Percentiles rank a stretch among this genome's conserved stretches.
phyloP scores from a whole-genome alignment of 2,113 vertebrate genomes.

The Halichoerus grypus region DNA sequence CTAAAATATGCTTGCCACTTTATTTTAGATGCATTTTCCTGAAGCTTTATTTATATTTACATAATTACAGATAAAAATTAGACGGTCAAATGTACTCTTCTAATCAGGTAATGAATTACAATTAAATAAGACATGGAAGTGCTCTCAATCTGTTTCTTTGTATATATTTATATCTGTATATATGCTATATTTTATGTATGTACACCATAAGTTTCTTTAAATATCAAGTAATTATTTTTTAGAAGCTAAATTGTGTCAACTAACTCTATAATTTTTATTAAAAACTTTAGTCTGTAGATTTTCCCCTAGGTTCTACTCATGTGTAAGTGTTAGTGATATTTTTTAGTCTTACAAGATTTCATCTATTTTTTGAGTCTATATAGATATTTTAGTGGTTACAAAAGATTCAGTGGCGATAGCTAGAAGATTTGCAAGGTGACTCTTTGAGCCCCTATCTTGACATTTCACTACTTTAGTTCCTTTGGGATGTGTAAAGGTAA shows the following conservation, averaged over 20 bases:
- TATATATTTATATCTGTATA: not conserved
- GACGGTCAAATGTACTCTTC: not conserved
- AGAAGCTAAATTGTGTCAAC: not conserved
- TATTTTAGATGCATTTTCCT: not conserved
- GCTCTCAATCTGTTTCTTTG: no score
- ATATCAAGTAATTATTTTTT: not conserved
- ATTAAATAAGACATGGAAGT: not conserved
- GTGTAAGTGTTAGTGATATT: not conserved
- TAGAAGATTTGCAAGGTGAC: not conserved
- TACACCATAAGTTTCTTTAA: not conserved
- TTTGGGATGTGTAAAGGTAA: not conserved
- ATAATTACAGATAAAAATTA: not conserved
- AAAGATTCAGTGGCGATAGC: not conserved
- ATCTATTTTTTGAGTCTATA: not conserved
- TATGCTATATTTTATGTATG: not conserved
- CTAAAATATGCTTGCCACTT: not conserved
- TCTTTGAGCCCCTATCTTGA: not conserved
- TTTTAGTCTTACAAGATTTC: not conserved
- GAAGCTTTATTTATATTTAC: not conserved
- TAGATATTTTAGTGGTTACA: not conserved
- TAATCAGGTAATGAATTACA: not conserved
- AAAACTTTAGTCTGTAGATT: not conserved
- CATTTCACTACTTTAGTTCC: not conserved
- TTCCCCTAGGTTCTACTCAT: not conserved
- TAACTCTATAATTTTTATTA: not conserved